These are phyloP conservation scores for Triplophysa tibetana DNA, from an alignment of 2,113 vertebrate species.

Conservation along the genomic window DNA sequence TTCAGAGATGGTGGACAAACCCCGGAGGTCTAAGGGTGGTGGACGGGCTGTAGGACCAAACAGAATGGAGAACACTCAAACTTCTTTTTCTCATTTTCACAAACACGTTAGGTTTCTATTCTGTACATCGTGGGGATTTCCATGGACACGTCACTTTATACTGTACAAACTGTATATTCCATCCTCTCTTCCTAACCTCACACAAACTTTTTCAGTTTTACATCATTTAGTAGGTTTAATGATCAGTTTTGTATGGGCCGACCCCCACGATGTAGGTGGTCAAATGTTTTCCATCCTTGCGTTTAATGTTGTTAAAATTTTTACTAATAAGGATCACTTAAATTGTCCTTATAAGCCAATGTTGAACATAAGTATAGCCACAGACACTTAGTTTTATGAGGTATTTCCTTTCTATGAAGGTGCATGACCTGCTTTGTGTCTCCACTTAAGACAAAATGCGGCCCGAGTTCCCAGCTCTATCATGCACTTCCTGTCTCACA, in stretches of 20 bases:
- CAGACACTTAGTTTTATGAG: constrained; percentile 13
- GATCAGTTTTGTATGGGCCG: no score
- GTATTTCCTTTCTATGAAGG: constrained; percentile 26
- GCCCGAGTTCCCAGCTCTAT: background rate
- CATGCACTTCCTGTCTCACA: background rate
- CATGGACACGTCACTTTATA: no score
- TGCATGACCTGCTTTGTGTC: constrained; percentile 13
- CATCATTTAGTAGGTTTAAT: no score
- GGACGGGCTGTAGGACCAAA: constrained; percentile 79
- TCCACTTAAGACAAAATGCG: constrained; percentile 23
- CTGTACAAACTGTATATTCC: no score
- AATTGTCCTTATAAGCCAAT: no score
- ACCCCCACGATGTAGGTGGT: no score
- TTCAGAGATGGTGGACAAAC: constrained; percentile 90
- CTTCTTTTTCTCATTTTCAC: background rate
- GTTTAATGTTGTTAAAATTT: no score
- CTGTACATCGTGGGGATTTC: no score
- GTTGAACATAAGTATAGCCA: background rate
- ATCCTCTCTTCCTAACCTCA: no score
- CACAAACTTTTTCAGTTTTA: no score
- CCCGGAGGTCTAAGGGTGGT: constrained; percentile 89
- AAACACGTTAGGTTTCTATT: background rate
- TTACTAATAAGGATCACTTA: no score
- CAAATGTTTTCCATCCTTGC: no score
- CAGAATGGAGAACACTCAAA: background rate